These are phyloP conservation scores for Seriola aureovittata DNA, from an alignment of 2,113 vertebrate species.

Conservation along the genomic window DNA sequence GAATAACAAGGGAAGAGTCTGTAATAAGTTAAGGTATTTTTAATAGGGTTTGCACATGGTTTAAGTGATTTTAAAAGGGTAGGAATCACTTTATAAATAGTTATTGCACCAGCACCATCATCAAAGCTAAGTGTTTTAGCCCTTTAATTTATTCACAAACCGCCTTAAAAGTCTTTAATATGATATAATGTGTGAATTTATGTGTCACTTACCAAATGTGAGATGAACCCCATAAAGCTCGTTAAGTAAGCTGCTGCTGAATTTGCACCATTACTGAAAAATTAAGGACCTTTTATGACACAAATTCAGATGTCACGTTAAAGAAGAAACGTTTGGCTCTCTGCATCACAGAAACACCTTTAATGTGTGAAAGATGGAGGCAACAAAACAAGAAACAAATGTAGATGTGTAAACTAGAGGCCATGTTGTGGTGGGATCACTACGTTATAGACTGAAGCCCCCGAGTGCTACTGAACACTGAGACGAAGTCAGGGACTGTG, in stretches of 20 bases:
- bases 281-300: too few relatives aligned
- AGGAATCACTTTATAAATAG: too few relatives aligned
- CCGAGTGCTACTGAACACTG: too few relatives aligned
- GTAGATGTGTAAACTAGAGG: too few relatives aligned
- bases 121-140: too few relatives aligned
- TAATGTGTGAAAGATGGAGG: background rate
- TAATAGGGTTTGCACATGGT: background rate
- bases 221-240: background rate
- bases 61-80: background rate
- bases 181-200: background rate
- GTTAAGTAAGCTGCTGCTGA: background rate
- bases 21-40: background rate
- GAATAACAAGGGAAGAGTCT: background rate
- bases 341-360: background rate
- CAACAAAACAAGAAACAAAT: background rate
- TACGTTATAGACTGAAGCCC: too few relatives aligned
- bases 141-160: too few relatives aligned
- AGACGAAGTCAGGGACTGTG: too few relatives aligned
- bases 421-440: too few relatives aligned
- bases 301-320: too few relatives aligned
- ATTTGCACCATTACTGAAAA: too few relatives aligned
- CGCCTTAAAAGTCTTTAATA: background rate
- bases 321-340: background rate
- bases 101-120: background rate
- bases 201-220: background rate